A percentile compares a stretch with the other conserved stretches of the same genome.
phyloP scores from a whole-genome alignment of 2,888 invertebrate genomes.

The Apoderus coryli region DNA sequence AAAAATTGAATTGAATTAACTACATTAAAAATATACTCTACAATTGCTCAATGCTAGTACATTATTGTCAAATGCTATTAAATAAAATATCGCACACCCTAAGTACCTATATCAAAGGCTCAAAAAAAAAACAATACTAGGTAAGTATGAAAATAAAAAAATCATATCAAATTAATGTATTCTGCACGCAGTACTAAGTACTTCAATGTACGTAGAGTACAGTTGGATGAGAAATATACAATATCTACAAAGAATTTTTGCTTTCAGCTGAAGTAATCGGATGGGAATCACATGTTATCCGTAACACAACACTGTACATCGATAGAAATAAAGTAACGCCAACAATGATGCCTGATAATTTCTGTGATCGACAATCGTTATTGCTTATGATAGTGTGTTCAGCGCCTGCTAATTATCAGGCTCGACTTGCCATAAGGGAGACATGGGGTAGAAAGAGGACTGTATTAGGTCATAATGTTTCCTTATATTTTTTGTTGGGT shows the following conservation, averaged over 20 bases:
- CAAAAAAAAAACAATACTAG: no score
- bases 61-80: no score
- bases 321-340: conserved; percentile 25
- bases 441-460: conserved; percentile 45
- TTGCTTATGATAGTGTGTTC: conserved; percentile 60
- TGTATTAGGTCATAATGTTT: conserved; percentile 19
- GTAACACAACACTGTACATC: conserved; percentile 58
- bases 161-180: no score
- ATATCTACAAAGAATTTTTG: conserved; percentile 10
- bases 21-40: no score
- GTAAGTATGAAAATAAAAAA: no score
- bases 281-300: conserved; percentile 60
- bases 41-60: no score
- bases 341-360: conserved; percentile 19
- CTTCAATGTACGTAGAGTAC: no score
- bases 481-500: conserved; percentile 35
- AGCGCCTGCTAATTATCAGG: conserved; percentile 49
- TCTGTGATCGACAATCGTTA: conserved; percentile 20
- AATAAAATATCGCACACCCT: no score
- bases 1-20: no score
- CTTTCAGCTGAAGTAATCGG: conserved; percentile 36
- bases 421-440: conserved; percentile 50
- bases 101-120: no score
- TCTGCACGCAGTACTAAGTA: no score
- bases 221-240: no score